Conservation (phyloP, 1,140 invertebrate genomes). For the Bombus balteatus region DNA sequence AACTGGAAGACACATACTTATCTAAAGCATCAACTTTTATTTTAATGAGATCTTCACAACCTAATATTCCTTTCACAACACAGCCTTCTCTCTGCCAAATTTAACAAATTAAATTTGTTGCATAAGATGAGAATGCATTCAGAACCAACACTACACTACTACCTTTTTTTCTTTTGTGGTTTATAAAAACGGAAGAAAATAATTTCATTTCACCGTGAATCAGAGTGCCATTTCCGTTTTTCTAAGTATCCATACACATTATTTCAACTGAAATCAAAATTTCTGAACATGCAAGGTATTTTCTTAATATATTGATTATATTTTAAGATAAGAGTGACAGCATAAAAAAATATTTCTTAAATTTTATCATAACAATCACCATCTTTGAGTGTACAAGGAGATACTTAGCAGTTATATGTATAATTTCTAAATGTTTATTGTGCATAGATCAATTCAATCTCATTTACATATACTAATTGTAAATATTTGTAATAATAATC, state of each 20-base stretch:
- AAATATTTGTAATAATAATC: constrained; percentile 70
- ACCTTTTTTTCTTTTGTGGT: constrained; percentile 17
- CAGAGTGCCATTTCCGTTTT: constrained; percentile 72
- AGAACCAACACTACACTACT: neutral
- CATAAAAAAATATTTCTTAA: constrained; percentile 26
- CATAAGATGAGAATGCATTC: constrained; percentile 74
- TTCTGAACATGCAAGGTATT: constrained; percentile 39
- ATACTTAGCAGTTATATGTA: constrained; percentile 44
- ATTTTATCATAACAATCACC: constrained; percentile 31
- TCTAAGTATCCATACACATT: constrained; percentile 18
- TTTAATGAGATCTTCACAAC: neutral
- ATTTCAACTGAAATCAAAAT: constrained; percentile 67
- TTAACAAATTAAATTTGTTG: constrained; percentile 79
- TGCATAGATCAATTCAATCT: constrained; percentile 52
- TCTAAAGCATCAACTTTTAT: constrained; percentile 9
- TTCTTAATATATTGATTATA: constrained; percentile 28
- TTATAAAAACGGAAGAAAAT: constrained; percentile 54
- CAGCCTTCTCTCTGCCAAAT: constrained; percentile 78
- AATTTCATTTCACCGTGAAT: constrained; percentile 72
- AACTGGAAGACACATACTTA: constrained; percentile 20
- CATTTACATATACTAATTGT: constrained; percentile 59
- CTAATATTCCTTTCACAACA: neutral
- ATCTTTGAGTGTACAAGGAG: constrained; percentile 28
- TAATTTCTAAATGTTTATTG: constrained; percentile 48
- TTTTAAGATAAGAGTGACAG: constrained; percentile 40